Base-by-base conservation (phyloP, 2,797 vertebrate species). In the Poeciliopsis paucimaculata region DNA sequence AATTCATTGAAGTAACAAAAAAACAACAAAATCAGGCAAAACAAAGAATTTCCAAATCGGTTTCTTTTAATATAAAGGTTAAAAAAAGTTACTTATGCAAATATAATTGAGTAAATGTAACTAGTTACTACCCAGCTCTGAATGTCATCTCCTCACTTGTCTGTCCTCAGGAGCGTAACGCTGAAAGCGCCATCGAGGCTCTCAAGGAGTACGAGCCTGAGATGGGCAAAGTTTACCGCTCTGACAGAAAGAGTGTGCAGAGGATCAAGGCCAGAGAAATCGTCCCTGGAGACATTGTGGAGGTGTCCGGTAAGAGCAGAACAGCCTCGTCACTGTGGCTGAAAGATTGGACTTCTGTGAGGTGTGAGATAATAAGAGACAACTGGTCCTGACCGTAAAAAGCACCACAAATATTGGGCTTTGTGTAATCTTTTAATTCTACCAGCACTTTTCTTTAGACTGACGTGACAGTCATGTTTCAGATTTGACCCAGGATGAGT, bases 121-220 rank as follows among this genome's bases (percentile, higher is more conserved):
- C 49, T 23, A 51, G 49, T 51, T 51, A 3, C 49, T 7, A 23
- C 49, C 20, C 49, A 51, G 8, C 49, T 53, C 51, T 53, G 23
- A 53, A 53, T 10, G 10, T 53, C 23, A 53, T 53, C 23, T 53
- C 51, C 51, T 53, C 51, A 1, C 51, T 26, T 26, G 9, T 26
- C 55, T 43, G 11, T 39, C 31, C 53, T 80, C 91, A 98, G 97
- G 97, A 98, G 90, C 96, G 97, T 16, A 98, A 98, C 2, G 97
- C 97, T 26, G 97, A 98, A 90, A 97, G 97, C 0, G 97, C 97
- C 93, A 98, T 98, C 0, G 97, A 98, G 91, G 97, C 97, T 49
- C 94, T 98, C 81, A 98, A 98, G 92, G 97, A 98, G 85, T 98
- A 98, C 28, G 97, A 98, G 88, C 97, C 97, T 0, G 97, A 98